These are phyloP conservation scores for Phrynosoma blainvillii DNA, from an alignment of 2,113 vertebrate genomes.

Conservation along the genomic window DNA sequence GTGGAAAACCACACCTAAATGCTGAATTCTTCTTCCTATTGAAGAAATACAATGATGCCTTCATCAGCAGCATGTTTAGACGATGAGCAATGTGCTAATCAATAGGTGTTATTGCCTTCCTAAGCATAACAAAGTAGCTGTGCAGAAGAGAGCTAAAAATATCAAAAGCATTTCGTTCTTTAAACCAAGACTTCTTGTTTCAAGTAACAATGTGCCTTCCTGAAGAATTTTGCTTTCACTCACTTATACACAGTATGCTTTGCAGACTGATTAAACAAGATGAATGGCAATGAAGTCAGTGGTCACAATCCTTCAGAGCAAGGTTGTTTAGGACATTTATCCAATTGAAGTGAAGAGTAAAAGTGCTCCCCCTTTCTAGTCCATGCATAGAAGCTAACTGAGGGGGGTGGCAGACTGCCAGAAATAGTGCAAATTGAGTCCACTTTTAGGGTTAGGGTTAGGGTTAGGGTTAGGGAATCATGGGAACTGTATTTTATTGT, in stretches of 20 bases:
- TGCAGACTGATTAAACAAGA: background rate
- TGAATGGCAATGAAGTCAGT: background rate
- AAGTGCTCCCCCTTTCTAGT: background rate
- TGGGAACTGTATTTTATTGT: too few relatives aligned
- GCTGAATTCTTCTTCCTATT: conserved; percentile 45
- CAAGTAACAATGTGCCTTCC: background rate
- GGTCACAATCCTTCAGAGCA: too few relatives aligned
- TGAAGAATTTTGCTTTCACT: background rate
- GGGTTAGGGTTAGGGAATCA: too few relatives aligned
- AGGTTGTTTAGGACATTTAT: background rate
- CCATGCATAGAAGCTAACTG: too few relatives aligned
- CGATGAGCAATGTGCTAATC: conserved; percentile 56
- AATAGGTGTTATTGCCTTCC: conserved; percentile 45
- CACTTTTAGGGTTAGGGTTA: too few relatives aligned
- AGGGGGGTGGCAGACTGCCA: too few relatives aligned
- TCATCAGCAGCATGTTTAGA: conserved; percentile 41
- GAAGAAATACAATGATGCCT: conserved; percentile 47
- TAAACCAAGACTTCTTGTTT: conserved; percentile 18
- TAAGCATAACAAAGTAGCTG: conserved; percentile 30
- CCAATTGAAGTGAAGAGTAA: background rate
- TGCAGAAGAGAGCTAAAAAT: conserved; percentile 25
- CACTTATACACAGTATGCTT: background rate
- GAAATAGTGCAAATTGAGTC: too few relatives aligned
- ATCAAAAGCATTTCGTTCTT: conserved; percentile 19
- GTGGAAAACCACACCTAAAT: conserved; percentile 47